Evolutionary conservation across 2,113 vertebrate genomes (phyloP).

Genomic region (Oxyura jamaicensis): DNA sequence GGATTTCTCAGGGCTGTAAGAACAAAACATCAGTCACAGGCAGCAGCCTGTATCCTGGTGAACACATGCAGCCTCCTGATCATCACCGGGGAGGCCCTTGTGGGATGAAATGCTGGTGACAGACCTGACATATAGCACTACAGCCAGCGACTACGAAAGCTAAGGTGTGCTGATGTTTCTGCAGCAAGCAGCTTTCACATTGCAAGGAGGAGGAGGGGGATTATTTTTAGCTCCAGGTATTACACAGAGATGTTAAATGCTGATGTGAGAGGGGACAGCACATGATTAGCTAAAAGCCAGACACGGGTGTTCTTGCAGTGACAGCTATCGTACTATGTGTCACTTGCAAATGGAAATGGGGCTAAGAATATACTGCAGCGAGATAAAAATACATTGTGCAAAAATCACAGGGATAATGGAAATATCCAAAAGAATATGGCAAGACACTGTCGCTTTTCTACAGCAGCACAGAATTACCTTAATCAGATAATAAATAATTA

Average conservation of each 20-base stretch:
- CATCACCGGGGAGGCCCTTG: neutral
- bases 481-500: neutral
- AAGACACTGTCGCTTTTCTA: neutral
- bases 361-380: slow-evolving; percentile 5
- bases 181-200: neutral
- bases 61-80: neutral
- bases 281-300: slow-evolving; percentile 18
- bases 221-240: slow-evolving; percentile 57
- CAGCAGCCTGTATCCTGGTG: fast-evolving
- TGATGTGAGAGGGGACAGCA: neutral
- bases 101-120: neutral
- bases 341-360: neutral
- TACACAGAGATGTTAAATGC: neutral
- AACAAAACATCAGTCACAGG: neutral
- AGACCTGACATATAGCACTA: fast-evolving
- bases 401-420: neutral
- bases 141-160: neutral
- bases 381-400: neutral
- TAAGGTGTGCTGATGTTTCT: neutral
- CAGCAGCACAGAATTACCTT: neutral
- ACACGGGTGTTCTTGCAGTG: neutral
- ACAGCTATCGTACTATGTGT: neutral
- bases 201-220: neutral
- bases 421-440: neutral
- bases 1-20: neutral